Evolutionary conservation across 2,113 vertebrate species (phyloP), one percentile per base, ranked within the genome.

Genomic region (Triplophysa rosa): DNA sequence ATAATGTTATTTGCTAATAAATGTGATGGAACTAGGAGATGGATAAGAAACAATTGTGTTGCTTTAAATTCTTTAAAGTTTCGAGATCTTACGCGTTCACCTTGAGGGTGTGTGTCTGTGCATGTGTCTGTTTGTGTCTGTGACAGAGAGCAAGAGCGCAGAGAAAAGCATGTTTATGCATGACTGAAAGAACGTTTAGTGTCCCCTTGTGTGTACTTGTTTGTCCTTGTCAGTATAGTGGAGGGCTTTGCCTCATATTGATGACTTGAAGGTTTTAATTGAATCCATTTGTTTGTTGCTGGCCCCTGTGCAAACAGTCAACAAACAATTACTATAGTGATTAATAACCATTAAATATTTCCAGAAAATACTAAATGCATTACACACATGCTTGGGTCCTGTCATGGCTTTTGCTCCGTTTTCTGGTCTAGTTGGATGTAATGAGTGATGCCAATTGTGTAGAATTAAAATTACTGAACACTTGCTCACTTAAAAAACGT

Each of bases 271-370:
- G 89, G 42, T 83, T 88, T 91, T 91, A 92, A 92, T 89, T 90
- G 91, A 87, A 86, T 90, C 87, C 70, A 71, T 87, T 89, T 91
- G 88, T 90, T 91, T 91, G 87, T 86, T 79, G 77, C 83, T 78
- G 88, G 86, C 89, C 88, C 89, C 90, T 92, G 88, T 87, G 81
- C 80, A 89, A 91, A 92, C 86, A 90, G 84, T 89, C 87, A 85
- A 88, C 87, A 91, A 92, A 89, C 88, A 91, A 90, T 90, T 90
- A 92, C 80, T 84, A 86, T 80, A 82, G 75, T 89, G 87, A 92
- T 91, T 92, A 92, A 92, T 90, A 92, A 85, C 77, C 80, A 79
- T 87, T 85, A 84, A 79, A 82, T 88, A 88, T 90, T 86, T 89
- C 86, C 77, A 62, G 83, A 84, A 80, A 83, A 73, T 64, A 79